These are phyloP conservation scores for Cerastis rubricosa DNA, from an alignment of 2,888 invertebrate species.

Conservation along the genomic window DNA sequence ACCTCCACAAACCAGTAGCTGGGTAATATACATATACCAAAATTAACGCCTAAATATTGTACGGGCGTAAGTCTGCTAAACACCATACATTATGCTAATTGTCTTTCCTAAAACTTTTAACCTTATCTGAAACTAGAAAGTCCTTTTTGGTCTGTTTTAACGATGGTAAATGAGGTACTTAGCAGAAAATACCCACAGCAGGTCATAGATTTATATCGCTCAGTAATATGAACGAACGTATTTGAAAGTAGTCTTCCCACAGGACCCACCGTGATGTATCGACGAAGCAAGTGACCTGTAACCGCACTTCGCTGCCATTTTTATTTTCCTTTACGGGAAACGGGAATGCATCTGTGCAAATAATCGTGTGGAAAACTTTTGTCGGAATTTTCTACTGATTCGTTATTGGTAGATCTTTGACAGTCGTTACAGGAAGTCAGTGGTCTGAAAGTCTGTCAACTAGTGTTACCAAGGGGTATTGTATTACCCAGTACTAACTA, in stretches of 20 bases:
- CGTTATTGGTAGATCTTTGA: too few relatives aligned
- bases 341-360: slow-evolving; percentile 27
- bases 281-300: slow-evolving; percentile 22
- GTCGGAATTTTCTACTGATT: slow-evolving; percentile 11
- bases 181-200: background rate
- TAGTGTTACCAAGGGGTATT: background rate
- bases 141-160: background rate
- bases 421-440: too few relatives aligned
- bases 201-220: slow-evolving; percentile 8
- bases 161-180: background rate
- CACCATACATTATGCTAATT: too few relatives aligned
- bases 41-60: background rate
- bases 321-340: slow-evolving; percentile 36
- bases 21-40: too few relatives aligned
- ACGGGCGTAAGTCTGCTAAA: background rate
- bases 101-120: background rate
- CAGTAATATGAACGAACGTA: slow-evolving; percentile 37
- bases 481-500: too few relatives aligned
- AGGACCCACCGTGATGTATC: slow-evolving; percentile 43
- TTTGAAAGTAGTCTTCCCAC: slow-evolving; percentile 24
- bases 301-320: slow-evolving; percentile 30
- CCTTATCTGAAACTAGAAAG: background rate
- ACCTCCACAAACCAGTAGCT: background rate
- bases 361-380: slow-evolving; percentile 23
- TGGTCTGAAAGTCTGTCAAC: too few relatives aligned